Conservation (phyloP, 2,888 invertebrate species). For the Gymnocheta viridis region DNA sequence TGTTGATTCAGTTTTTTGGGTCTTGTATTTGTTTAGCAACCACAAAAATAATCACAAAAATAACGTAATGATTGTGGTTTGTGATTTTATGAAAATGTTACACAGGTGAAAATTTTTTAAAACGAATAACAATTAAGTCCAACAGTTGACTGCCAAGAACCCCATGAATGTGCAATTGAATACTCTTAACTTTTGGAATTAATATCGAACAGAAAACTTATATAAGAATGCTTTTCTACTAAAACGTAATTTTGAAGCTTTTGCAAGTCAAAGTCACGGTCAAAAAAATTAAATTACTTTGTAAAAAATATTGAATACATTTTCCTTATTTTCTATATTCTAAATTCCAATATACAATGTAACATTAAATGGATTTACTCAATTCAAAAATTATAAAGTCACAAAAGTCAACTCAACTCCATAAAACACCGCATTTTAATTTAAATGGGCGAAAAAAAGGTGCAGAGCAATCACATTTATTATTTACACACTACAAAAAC, state of each 20-base stretch:
- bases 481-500: conserved; percentile 29
- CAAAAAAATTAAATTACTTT: neutral
- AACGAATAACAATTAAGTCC: neutral
- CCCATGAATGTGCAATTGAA: neutral
- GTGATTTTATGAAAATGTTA: neutral
- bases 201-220: no score
- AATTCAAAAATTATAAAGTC: conserved; percentile 44
- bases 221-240: no score
- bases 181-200: no score
- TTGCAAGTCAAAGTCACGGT: neutral
- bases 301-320: neutral
- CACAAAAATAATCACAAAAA: conserved; percentile 37
- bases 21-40: conserved; percentile 9
- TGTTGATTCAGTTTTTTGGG: neutral
- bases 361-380: conserved; percentile 18
- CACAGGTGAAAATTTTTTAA: conserved; percentile 47
- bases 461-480: conserved; percentile 52
- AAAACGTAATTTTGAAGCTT: no score
- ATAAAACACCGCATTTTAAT: conserved; percentile 37
- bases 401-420: conserved; percentile 26
- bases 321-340: neutral
- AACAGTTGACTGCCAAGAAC: neutral
- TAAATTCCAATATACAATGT: conserved; percentile 17
- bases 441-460: conserved; percentile 21
- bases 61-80: conserved; percentile 52